Evolutionary conservation across 2,888 invertebrate genomes (phyloP).

Genomic region (Philopedon plagiatum): DNA sequence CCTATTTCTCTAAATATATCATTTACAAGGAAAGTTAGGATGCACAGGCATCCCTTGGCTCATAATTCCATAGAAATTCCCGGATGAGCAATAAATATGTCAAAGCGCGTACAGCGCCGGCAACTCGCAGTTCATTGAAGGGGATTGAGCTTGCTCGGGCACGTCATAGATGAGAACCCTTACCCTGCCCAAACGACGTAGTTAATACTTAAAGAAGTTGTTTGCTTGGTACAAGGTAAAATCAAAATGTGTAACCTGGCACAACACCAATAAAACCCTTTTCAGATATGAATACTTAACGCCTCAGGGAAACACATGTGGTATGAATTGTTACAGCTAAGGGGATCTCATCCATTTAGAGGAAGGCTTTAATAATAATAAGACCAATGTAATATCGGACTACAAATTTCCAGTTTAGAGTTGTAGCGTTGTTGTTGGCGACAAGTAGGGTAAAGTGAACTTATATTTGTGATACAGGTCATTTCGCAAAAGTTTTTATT

Average conservation of each 20-base stretch:
- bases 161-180: conserved; percentile 24
- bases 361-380: neutral
- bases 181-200: conserved; percentile 21
- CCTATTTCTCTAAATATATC: conserved; percentile 27
- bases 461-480: no score
- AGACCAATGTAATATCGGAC: no score
- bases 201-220: conserved; percentile 27
- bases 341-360: neutral
- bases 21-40: conserved; percentile 31
- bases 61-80: conserved; percentile 15
- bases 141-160: conserved; percentile 24
- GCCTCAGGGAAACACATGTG: neutral
- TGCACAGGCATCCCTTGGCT: conserved; percentile 21
- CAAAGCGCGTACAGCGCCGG: conserved; percentile 17
- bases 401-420: no score
- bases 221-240: conserved; percentile 13
- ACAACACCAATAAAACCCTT: conserved; percentile 18
- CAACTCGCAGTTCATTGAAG: conserved; percentile 29
- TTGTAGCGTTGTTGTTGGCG: no score
- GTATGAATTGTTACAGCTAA: neutral
- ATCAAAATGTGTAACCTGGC: conserved; percentile 19
- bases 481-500: no score
- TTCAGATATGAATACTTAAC: conserved; percentile 3
- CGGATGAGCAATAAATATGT: conserved; percentile 29
- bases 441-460: no score